These are phyloP conservation scores for Gasterosteus aculeatus DNA, from an alignment of 2,113 vertebrate genomes.

Conservation along the genomic window DNA sequence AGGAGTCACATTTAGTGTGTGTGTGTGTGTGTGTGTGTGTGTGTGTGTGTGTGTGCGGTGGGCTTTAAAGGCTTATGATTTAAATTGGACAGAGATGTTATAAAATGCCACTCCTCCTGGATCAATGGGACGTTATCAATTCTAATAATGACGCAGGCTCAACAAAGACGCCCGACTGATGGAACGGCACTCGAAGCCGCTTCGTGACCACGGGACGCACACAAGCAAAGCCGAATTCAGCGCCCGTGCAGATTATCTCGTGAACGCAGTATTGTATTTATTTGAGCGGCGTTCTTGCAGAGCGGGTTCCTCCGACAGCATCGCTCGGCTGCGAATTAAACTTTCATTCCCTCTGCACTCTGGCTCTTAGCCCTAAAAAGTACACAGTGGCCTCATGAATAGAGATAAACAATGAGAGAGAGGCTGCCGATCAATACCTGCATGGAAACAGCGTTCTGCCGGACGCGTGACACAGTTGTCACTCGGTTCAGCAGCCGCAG, in stretches of 20 bases:
- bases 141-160: conserved; percentile 62
- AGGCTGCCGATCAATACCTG: conserved; percentile 53
- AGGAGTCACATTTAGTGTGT: no score
- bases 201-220: conserved; percentile 56
- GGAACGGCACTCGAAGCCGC: conserved; percentile 53
- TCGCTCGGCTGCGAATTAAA: conserved; percentile 52
- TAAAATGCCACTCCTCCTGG: conserved; percentile 46
- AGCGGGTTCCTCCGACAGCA: conserved; percentile 17
- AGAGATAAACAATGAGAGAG: conserved; percentile 53
- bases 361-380: conserved; percentile 14
- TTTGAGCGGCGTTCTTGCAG: conserved; percentile 46
- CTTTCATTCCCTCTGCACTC: conserved; percentile 52
- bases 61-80: conserved; percentile 56
- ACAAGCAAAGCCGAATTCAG: conserved; percentile 49
- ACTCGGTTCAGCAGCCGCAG: conserved; percentile 54
- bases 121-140: conserved; percentile 76
- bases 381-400: conserved; percentile 48
- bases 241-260: conserved; percentile 61
- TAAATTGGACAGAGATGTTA: conserved; percentile 48
- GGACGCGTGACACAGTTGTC: conserved; percentile 71
- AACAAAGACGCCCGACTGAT: conserved; percentile 62
- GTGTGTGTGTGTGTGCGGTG: conserved; percentile 8
- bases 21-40: neutral
- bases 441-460: neutral
- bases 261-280: conserved; percentile 63